phyloP scores from a whole-genome alignment of 2,113 vertebrate species.

The Amphilophus citrinellus region DNA sequence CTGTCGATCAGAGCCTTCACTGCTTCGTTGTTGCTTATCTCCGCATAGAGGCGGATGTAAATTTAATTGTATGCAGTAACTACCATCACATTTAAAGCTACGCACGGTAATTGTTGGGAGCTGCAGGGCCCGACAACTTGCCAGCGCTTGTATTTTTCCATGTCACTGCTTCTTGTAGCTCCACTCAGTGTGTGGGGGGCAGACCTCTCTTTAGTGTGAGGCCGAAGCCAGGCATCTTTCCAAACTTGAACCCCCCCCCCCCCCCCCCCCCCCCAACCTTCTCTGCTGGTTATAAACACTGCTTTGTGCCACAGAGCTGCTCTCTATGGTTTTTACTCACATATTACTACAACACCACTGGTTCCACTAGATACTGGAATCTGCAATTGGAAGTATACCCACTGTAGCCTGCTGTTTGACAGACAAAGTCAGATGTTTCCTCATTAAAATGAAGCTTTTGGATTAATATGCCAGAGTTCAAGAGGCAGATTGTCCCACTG shows the following conservation, averaged over 20 bases:
- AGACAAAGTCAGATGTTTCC: constrained; percentile 53
- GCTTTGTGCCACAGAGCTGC: constrained; percentile 64
- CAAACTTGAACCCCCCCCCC: constrained; percentile 49
- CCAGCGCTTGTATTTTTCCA: constrained; percentile 76
- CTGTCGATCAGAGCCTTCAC: constrained; percentile 9
- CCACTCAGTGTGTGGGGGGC: constrained; percentile 63
- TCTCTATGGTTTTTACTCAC: constrained; percentile 62
- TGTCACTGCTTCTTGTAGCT: constrained; percentile 73
- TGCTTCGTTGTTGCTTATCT: constrained; percentile 15
- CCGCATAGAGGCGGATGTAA: not conserved
- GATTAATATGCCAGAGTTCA: constrained; percentile 39
- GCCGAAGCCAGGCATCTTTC: constrained; percentile 72
- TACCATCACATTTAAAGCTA: constrained; percentile 44
- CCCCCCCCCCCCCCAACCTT: constrained; percentile 32
- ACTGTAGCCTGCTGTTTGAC: constrained; percentile 52
- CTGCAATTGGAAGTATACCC: constrained; percentile 39
- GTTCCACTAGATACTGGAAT: constrained; percentile 45
- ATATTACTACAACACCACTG: constrained; percentile 61
- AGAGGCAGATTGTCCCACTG: constrained; percentile 11
- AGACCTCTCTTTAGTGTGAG: constrained; percentile 66
- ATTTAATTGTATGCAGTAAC: constrained; percentile 30
- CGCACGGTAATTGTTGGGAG: constrained; percentile 52
- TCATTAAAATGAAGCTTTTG: constrained; percentile 37
- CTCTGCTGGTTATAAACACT: constrained; percentile 64
- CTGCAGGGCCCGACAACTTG: constrained; percentile 66